Evolutionary conservation across 2,888 invertebrate species (phyloP), one percentile per base, ranked within the genome.

Genomic region (Zelleria hepariella): DNA sequence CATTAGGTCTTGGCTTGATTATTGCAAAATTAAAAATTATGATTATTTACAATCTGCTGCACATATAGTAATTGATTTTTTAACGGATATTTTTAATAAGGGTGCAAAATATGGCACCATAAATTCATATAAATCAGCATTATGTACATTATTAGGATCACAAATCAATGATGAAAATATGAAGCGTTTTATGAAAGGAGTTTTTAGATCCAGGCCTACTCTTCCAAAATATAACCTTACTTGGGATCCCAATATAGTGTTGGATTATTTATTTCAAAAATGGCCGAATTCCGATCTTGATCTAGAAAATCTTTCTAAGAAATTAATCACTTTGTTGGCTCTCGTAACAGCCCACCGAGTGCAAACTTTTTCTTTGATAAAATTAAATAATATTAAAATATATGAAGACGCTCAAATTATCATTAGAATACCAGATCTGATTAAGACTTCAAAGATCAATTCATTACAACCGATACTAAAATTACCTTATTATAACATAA

Each of bases 371-470:
- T 51, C 57, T 6, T 4, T 23, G n/a, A 60, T 57, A n/a, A n/a
- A 18, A 5, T n/a, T 60, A 5, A 42, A 24, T 10, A 60, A 60
- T 25, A 60, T 60, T 7, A 5, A 18, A 42, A 32, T 23, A 5
- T 6, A 25, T 52, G 15, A 24, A 7, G 1, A 21, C n/a, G 18
- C 20, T 24, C 20, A 57, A 52, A 25, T 60, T 2, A 15, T 27
- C 24, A 60, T 60, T 1, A 60, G 58, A 57, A 59, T 61, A 24
- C 49, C 59, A 25, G 59, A 62, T 25, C n/a, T 59, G 18, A 60
- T 62, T 25, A 63, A 63, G 48, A 63, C 63, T 21, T 62, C 63
- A 47, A 25, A 47, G 10, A 15, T 42, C 15, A 48, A 55, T 23
- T 20, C 58, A 20, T 15, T 18, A 18, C 63, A 63, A 57, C 61